phyloP scores from a whole-genome alignment of 2,797 vertebrate species.

The Catamblyrhynchus diadema region DNA sequence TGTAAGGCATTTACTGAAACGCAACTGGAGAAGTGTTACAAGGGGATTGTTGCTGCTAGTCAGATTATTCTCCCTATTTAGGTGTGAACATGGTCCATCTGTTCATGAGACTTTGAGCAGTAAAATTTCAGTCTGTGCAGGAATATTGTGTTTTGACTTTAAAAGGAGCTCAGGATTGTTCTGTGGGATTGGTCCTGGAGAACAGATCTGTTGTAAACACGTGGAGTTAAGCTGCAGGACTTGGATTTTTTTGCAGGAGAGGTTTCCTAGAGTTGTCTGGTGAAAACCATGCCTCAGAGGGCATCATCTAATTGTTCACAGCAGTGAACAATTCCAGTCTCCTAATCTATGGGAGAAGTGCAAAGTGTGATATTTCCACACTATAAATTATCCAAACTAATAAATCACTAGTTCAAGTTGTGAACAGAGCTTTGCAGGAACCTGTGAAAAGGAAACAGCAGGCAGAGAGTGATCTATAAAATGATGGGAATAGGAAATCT shows the following conservation, averaged over 20 bases:
- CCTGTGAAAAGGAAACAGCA: not conserved
- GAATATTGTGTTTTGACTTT: not conserved
- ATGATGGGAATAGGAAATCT: not conserved
- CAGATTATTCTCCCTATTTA: not conserved
- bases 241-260: not conserved
- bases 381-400: not conserved
- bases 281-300: not conserved
- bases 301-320: not conserved
- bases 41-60: not conserved
- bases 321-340: not conserved
- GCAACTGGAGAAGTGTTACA: not conserved
- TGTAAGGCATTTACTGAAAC: not conserved
- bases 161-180: not conserved
- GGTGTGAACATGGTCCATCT: not conserved
- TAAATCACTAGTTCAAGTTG: not conserved
- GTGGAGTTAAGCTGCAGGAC: not conserved
- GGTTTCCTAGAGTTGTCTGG: not conserved
- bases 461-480: not conserved
- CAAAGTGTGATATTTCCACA: not conserved
- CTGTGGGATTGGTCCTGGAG: not conserved
- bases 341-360: not conserved
- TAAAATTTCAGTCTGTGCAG: not conserved
- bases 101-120: not conserved
- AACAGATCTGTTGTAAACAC: not conserved
- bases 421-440: not conserved